Percentiles rank a stretch among this genome's conserved stretches.
phyloP scores from a whole-genome alignment of 2,113 vertebrate species.

The Smithornis capensis region DNA sequence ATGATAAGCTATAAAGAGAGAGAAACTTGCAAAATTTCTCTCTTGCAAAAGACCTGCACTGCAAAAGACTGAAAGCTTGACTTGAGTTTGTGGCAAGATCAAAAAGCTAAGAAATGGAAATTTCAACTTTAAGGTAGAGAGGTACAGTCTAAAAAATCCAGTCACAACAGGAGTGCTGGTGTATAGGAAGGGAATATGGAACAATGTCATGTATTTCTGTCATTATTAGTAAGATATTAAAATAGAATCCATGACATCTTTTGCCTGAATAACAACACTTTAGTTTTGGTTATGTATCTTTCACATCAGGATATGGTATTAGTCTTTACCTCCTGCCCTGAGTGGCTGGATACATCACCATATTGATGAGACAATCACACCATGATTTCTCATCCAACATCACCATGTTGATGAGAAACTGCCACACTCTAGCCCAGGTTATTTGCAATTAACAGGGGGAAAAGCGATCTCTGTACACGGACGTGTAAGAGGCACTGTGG shows the following conservation, averaged over 20 bases:
- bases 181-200: neutral
- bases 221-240: neutral
- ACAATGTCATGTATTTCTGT: neutral
- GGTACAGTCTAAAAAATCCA: neutral
- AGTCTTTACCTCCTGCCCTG: neutral
- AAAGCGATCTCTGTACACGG: neutral
- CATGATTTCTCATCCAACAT: too few relatives aligned
- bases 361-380: too few relatives aligned
- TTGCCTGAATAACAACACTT: neutral
- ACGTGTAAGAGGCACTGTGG: neutral
- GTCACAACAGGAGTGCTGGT: neutral
- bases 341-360: neutral
- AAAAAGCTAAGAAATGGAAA: neutral
- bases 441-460: neutral
- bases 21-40: neutral
- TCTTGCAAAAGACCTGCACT: neutral
- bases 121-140: neutral
- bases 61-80: neutral
- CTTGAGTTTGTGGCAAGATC: neutral
- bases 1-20: neutral
- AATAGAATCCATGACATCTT: neutral
- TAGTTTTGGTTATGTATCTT: neutral
- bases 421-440: neutral
- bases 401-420: conserved; percentile 8
- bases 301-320: neutral